Evolutionary conservation across 2,797 vertebrate genomes (phyloP), one percentile per base, ranked within the genome.

Genomic region (Scolopax bukidnonensis): DNA sequence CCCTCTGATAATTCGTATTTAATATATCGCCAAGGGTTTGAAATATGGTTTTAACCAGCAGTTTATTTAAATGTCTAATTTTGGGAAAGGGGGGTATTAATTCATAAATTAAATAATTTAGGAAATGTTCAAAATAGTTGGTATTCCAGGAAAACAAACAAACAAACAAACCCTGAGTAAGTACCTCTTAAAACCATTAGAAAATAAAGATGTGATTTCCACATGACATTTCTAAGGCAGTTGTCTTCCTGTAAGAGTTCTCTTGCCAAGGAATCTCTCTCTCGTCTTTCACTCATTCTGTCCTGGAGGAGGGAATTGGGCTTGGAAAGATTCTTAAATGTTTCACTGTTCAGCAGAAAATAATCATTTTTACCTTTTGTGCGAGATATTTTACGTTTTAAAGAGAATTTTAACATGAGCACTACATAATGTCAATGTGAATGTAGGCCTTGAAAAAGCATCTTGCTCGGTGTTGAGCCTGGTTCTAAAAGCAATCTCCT

Each of bases 401-500:
- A 95, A 94, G 96, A 89, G 97, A 97, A 97, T 98, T 98, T 96
- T 93, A 97, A 95, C 98, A 97, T 97, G 97, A 98, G 98, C 98
- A 98, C 98, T 99, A 98, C 98, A 99, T 98, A 98, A 98, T 98
- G 98, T 98, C 98, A 98, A 98, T 99, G 99, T 99, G 99, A 99
- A 99, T 98, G 98, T 97, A 98, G 98, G 98, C 98, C 98, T 98
- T 87, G 98, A 98, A 98, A 98, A 48, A 98, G 98, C 98, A 97
- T 98, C 97, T 98, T 97, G 97, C 98, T 98, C 78, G 75, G 87
- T 97, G 97, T 98, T 98, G 98, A 98, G 98, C 97, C 98, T 98
- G 98, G 98, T 98, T 98, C 97, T 98, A 98, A 98, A 98, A 98
- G 98, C 98, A 98, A 98, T 99, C 98, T 98, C 97, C 98, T 98